phyloP scores from a whole-genome alignment of 2,888 invertebrate genomes.

The Nymphalis c-album region DNA sequence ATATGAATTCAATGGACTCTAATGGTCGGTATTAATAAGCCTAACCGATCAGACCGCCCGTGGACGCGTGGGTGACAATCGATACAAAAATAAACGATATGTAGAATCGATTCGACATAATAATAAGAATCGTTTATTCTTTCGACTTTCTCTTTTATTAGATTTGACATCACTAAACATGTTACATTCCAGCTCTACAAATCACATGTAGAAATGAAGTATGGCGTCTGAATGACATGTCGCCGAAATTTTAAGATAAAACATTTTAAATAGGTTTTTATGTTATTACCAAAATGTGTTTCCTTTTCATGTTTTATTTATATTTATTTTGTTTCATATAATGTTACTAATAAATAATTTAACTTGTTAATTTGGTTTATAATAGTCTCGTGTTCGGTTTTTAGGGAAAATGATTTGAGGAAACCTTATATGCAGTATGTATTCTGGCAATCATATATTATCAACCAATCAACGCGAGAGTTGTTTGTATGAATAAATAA shows the following conservation, averaged over 20 bases:
- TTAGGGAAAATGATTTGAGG: no score
- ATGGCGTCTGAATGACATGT: neutral
- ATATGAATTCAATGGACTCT: slow-evolving; percentile 59
- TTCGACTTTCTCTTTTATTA: slow-evolving; percentile 34
- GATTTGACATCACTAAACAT: slow-evolving; percentile 18
- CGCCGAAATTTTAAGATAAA: neutral
- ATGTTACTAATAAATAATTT: no score
- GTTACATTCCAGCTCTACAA: slow-evolving; percentile 4
- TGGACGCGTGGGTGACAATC: slow-evolving; percentile 58
- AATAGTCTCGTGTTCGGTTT: no score
- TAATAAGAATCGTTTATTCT: slow-evolving; percentile 18
- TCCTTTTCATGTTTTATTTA: no score
- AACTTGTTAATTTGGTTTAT: no score
- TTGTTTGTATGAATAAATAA: no score
- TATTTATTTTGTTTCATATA: no score
- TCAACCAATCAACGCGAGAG: no score
- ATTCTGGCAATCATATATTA: no score
- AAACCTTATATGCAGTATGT: no score
- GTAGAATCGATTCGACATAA: slow-evolving; percentile 16
- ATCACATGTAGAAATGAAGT: neutral
- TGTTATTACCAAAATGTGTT: no score
- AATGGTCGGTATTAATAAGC: slow-evolving; percentile 49
- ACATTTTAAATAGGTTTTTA: neutral
- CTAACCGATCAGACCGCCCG: slow-evolving; percentile 47
- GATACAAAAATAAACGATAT: slow-evolving; percentile 31